These are phyloP conservation scores for Cecropterus lyciades DNA, from an alignment of 1,140 invertebrate genomes.

Conservation along the genomic window DNA sequence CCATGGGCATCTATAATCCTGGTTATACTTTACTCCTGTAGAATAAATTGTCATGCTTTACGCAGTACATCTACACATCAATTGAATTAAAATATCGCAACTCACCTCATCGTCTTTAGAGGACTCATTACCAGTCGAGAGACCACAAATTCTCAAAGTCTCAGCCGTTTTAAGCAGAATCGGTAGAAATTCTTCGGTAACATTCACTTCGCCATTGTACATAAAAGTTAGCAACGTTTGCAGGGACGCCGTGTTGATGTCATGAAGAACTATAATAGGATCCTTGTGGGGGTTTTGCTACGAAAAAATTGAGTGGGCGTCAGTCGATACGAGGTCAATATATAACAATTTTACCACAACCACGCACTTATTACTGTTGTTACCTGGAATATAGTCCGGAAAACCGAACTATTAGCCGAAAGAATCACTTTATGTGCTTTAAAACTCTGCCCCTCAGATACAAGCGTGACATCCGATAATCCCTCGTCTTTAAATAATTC, in stretches of 20 bases:
- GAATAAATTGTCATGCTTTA: no score
- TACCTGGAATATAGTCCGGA: slow-evolving; percentile 88
- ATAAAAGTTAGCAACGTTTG: slow-evolving; percentile 87
- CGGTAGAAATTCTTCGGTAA: slow-evolving; percentile 87
- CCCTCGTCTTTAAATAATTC: slow-evolving; percentile 87
- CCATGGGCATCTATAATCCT: no score
- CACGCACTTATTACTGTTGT: slow-evolving; percentile 14
- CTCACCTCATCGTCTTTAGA: slow-evolving; percentile 65
- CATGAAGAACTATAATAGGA: slow-evolving; percentile 88
- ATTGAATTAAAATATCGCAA: no score
- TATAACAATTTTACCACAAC: neutral
- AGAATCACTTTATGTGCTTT: slow-evolving; percentile 90
- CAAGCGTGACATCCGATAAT: slow-evolving; percentile 89
- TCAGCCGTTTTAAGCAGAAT: slow-evolving; percentile 87
- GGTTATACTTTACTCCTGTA: no score
- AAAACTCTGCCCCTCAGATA: slow-evolving; percentile 88
- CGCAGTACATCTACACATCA: no score
- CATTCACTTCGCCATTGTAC: slow-evolving; percentile 89
- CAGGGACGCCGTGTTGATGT: slow-evolving; percentile 86
- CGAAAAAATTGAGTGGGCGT: slow-evolving; percentile 74
- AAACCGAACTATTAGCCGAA: slow-evolving; percentile 89
- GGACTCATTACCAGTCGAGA: slow-evolving; percentile 82
- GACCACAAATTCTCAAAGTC: slow-evolving; percentile 86
- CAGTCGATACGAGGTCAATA: slow-evolving; percentile 37
- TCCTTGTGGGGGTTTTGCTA: slow-evolving; percentile 88